Base-by-base conservation (phyloP, 64 coral and sea anemone genomes). In the Dendrophyllia cribrosa region DNA sequence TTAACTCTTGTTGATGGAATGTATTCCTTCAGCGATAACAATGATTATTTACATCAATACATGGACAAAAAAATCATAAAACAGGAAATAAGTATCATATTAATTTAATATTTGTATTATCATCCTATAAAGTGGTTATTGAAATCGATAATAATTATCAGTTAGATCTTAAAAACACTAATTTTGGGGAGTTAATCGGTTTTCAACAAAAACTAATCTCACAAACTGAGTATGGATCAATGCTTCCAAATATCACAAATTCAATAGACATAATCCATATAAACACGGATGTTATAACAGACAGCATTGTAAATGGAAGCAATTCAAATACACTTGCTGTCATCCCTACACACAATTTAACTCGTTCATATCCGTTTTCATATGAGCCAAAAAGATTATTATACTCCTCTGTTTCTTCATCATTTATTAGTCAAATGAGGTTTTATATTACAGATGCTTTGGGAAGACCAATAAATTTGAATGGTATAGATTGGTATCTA, bases 241-340 rank as follows among this genome's bases (percentile, higher is more conserved):
- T 2, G 4, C 75, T 90, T 68, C 88, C 88, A 69, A 90, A 90
- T 45, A 78, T 90, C 20, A 90, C 88, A 65, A 90, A 90, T 79
- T 66, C 56, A 13, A 79, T 90, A 50, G 75, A 90, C 62, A 59
- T 63, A 52, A 65, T 90, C 43, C 46, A 67, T 1, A 90, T 78
- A 15, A 58, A 58, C 26, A 74, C 24, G 0, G 22, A 83, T 45
- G 51, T 85, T 48, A 69, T 90, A 16, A 55, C 9, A 1, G 75
- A 90, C 19, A 78, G 60, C 20, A 67, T 90, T 7, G 47, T 69
- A 6, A 50, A 76, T 24, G 88, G 75, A 20, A 15, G 68, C 12
- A 17, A 24, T 17, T 69, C 43, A 12, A 79, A 90, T 90, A 90
- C 75, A 16, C 25, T 90, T 11, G 70, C n/a, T 61, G 86, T 88